These are phyloP conservation scores for Pasiphila rectangulata DNA, from an alignment of 2,888 invertebrate genomes.

Conservation along the genomic window DNA sequence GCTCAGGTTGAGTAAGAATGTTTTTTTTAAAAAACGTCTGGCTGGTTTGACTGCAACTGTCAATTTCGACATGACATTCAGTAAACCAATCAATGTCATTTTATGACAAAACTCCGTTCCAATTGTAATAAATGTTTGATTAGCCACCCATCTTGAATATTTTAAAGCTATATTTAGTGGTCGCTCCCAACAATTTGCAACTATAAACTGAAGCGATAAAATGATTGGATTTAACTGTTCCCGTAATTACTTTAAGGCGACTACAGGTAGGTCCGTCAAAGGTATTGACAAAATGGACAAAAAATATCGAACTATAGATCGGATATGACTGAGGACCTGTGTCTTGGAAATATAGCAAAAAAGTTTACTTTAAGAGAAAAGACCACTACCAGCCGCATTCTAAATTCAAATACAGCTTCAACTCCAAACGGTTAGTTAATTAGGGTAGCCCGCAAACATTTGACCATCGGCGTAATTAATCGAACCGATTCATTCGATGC, in stretches of 20 bases:
- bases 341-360: too few species aligned
- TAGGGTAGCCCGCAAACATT: conserved; percentile 58
- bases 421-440: conserved; percentile 48
- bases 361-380: too few species aligned
- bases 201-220: conserved; percentile 58
- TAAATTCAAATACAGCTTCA: not conserved
- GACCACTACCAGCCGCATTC: not conserved
- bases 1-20: too few species aligned
- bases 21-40: too few species aligned
- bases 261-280: not conserved
- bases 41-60: too few species aligned
- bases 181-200: conserved; percentile 67
- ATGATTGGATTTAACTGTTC: conserved; percentile 48
- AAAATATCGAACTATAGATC: not conserved
- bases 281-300: not conserved
- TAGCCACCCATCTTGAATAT: conserved; percentile 58
- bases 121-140: conserved; percentile 63
- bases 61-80: too few species aligned
- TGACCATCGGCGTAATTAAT: conserved; percentile 62
- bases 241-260: conserved; percentile 39
- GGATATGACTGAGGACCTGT: too few species aligned
- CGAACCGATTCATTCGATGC: conserved; percentile 68
- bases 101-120: conserved; percentile 43
- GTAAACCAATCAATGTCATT: too few species aligned
- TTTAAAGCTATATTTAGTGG: conserved; percentile 54